Percentiles rank a stretch among this genome's conserved stretches.
phyloP scores from a whole-genome alignment of 2,797 vertebrate species.

The Lagorchestes hirsutus region DNA sequence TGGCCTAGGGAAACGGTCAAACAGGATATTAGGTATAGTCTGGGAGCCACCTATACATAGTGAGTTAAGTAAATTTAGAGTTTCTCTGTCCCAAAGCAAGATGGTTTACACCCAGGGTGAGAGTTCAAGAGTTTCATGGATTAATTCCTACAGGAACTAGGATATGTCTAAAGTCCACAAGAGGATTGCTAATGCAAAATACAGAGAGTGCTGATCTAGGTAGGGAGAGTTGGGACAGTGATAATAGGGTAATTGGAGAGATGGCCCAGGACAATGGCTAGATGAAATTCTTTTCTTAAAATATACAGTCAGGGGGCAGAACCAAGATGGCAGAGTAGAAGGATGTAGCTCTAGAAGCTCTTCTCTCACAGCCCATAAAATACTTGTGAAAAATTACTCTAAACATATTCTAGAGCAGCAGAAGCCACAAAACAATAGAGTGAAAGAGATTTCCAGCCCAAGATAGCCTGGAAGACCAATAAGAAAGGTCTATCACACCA shows the following conservation, averaged over 20 bases:
- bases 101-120: not conserved
- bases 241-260: not conserved
- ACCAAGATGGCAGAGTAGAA: too few species aligned
- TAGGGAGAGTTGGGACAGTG: not conserved
- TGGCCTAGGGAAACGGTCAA: not conserved
- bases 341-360: too few species aligned
- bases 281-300: not conserved
- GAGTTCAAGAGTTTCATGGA: not conserved
- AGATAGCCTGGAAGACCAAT: too few species aligned
- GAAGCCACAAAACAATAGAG: too few species aligned
- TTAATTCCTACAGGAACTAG: not conserved
- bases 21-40: not conserved
- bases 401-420: too few species aligned
- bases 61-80: not conserved
- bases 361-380: too few species aligned
- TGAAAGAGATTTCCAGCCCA: too few species aligned
- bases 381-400: too few species aligned
- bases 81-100: not conserved
- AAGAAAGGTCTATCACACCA: too few species aligned
- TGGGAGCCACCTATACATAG: not conserved
- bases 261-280: not conserved
- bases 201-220: not conserved
- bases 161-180: not conserved
- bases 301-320: not conserved
- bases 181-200: not conserved